Base-by-base conservation (phyloP, 2,888 invertebrate genomes). In the Drosophila prostipennis region DNA sequence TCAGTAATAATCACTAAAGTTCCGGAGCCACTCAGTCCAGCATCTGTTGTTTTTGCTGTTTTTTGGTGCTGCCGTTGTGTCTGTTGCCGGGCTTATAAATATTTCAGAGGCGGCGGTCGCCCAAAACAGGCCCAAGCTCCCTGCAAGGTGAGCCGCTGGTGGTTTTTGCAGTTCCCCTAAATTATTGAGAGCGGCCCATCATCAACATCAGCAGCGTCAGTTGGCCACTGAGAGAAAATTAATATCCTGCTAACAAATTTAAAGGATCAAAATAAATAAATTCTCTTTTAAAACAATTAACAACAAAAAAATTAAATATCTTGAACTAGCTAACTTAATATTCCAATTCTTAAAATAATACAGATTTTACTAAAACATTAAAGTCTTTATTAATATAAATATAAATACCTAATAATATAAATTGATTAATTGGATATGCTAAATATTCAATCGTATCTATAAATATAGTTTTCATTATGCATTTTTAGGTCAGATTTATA, bases 1-100 rank as follows among this genome's bases (percentile, higher is more conserved):
- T 88, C 91, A 91, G 91, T 91, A 91, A 91, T 91, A 91, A 91
- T 91, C 91, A 91, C 91, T 90, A 91, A 91, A 91, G 89, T 91
- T 91, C 89, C 85, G 76, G 39, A 53, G 61, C 68, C 61, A 72
- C 69, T 83, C 39, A 59, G 32, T 40, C 64, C 61, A 57, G 55
- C 67, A 49, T 36, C 64, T 63, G 55, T 59, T 52, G 29, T 51
- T 60, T 7, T 39, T 43, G 14, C 8, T 46, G 45, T 6, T 49
- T 13, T 13, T 19, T 19, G 19, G 6, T 37, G 32, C 6, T 42
- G 57, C 43, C 69, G 69, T 58, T 74, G 67, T 80, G 70, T 61
- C 64, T 69, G 72, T 69, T 56, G 59, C 48, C 52, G 42, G 64
- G 68, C 83, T 71, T 78, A 86, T 86, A 77, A 85, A 87, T 85